Conservation (phyloP, 1,140 invertebrate genomes). For the Colletes gigas region DNA sequence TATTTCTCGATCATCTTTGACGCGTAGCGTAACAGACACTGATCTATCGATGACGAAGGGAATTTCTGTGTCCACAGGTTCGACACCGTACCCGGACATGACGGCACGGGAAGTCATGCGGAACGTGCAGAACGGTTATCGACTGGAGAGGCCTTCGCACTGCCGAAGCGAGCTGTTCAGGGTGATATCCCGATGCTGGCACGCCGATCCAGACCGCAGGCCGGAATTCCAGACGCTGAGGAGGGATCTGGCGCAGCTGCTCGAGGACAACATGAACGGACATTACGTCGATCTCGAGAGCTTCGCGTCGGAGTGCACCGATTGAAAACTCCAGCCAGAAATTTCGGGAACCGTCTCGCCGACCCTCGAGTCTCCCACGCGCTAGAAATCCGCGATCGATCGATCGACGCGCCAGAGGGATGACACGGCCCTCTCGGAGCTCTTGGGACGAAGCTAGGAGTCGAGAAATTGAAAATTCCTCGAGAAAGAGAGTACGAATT, state of each 20-base stretch:
- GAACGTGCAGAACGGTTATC: conserved; percentile 87
- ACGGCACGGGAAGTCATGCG: conserved; percentile 89
- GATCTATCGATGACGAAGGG: background rate
- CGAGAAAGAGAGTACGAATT: too few species aligned
- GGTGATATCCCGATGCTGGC: conserved; percentile 89
- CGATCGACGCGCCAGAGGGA: background rate
- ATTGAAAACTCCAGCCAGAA: conserved; percentile 69
- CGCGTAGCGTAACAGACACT: too few species aligned
- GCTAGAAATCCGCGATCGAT: background rate
- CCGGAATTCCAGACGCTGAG: conserved; percentile 87
- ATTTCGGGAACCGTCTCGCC: background rate
- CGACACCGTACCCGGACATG: conserved; percentile 91
- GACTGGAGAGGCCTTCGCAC: conserved; percentile 88
- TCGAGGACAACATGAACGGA: conserved; percentile 87
- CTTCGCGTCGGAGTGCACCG: conserved; percentile 86
- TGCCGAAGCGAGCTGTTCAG: conserved; percentile 88
- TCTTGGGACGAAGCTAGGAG: too few species aligned
- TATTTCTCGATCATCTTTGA: too few species aligned
- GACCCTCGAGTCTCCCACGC: background rate
- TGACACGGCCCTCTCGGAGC: background rate
- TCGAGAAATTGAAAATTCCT: too few species aligned
- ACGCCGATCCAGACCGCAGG: conserved; percentile 87
- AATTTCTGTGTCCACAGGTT: conserved; percentile 82
- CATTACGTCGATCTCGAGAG: conserved; percentile 90
- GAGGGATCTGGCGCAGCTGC: conserved; percentile 85